Conservation (phyloP, 2,888 invertebrate species). For the Agrotis clavis region DNA sequence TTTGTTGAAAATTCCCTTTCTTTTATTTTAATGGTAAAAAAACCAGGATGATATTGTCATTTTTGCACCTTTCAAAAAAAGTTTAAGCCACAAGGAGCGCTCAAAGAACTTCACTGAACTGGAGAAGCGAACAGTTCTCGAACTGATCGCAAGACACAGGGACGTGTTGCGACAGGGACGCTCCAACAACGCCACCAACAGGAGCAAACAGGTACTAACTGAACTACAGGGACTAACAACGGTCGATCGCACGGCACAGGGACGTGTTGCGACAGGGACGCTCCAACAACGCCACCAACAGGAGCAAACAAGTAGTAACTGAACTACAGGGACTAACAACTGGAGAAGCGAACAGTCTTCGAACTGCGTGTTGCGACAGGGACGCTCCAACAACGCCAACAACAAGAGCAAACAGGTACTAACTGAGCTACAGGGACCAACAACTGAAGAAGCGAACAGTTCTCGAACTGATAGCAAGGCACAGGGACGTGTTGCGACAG, state of each 20-base stretch:
- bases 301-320: constrained; percentile 70
- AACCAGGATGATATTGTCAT: too few species aligned
- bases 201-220: constrained; percentile 85
- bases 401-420: constrained; percentile 74
- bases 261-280: constrained; percentile 90
- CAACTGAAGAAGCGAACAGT: too few species aligned
- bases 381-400: constrained; percentile 88
- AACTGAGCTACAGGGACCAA: neutral
- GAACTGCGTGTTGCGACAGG: constrained; percentile 89
- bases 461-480: constrained; percentile 84
- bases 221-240: constrained; percentile 33
- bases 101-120: constrained; percentile 90
- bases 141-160: constrained; percentile 83
- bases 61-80: too few species aligned
- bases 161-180: constrained; percentile 90
- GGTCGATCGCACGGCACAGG: constrained; percentile 87
- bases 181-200: constrained; percentile 90
- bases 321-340: constrained; percentile 32
- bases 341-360: constrained; percentile 88
- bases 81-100: constrained; percentile 90
- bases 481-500: constrained; percentile 88
- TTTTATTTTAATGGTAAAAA: too few species aligned
- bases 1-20: too few species aligned
- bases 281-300: constrained; percentile 86
- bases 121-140: constrained; percentile 89